Conservation (phyloP, 1,140 invertebrate species). For the Wiebesia pumilae region DNA sequence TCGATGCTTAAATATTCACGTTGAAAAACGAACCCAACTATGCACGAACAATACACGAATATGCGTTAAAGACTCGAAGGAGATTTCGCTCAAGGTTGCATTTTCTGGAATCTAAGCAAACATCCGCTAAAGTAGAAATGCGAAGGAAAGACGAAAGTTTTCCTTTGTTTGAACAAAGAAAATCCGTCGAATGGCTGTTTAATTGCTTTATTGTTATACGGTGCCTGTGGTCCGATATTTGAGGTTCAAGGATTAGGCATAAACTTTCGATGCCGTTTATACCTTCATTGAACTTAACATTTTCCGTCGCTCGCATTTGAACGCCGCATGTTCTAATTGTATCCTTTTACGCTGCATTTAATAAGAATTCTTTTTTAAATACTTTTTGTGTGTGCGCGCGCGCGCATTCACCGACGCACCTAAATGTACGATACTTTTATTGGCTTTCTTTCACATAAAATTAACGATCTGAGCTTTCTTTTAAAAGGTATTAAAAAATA, state of each 20-base stretch:
- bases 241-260: background rate
- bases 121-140: background rate
- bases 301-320: background rate
- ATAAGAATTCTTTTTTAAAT: too few relatives aligned
- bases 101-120: background rate
- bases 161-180: background rate
- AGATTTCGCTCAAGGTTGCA: background rate
- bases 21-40: too few relatives aligned
- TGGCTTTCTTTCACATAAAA: too few relatives aligned
- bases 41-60: background rate
- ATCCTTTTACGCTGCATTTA: background rate
- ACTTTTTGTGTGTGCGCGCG: too few relatives aligned
- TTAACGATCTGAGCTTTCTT: too few relatives aligned
- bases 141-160: background rate
- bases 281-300: background rate
- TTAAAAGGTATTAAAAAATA: too few relatives aligned
- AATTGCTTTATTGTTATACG: background rate
- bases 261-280: background rate
- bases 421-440: too few relatives aligned
- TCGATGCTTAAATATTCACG: too few relatives aligned
- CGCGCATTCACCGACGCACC: too few relatives aligned
- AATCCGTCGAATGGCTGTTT: background rate
- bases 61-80: too few relatives aligned
- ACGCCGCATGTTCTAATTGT: background rate
- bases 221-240: background rate